These are phyloP conservation scores for Reticulitermes speratus DNA, from an alignment of 1,140 invertebrate genomes.

Conservation along the genomic window DNA sequence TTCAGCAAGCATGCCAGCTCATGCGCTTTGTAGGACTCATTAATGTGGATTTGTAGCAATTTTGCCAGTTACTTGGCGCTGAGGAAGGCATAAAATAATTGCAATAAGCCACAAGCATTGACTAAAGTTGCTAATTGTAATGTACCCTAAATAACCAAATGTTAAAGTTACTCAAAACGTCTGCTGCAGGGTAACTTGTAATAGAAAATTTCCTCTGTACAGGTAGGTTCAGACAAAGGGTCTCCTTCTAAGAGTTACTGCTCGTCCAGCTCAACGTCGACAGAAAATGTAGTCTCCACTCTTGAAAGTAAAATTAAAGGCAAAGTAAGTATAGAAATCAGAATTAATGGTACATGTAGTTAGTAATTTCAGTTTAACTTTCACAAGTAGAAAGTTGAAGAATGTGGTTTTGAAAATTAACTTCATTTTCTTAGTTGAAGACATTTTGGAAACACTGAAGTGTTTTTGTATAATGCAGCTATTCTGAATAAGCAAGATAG, in stretches of 20 bases:
- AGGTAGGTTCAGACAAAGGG: constrained; percentile 55
- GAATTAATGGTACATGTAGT: not conserved
- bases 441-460: no score
- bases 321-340: constrained; percentile 35
- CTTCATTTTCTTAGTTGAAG: no score
- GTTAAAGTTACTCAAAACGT: no score
- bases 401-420: no score
- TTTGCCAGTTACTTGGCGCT: constrained; percentile 13
- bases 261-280: constrained; percentile 61
- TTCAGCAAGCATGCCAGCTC: no score
- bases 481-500: no score
- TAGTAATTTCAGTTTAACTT: not conserved
- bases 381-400: not conserved
- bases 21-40: constrained; percentile 15
- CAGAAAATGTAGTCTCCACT: constrained; percentile 57
- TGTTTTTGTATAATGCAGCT: no score
- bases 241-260: constrained; percentile 60
- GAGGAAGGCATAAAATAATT: not conserved
- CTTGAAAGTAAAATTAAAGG: constrained; percentile 45
- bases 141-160: not conserved
- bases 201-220: constrained; percentile 34
- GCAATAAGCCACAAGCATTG: no score
- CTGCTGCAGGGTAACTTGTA: not conserved
- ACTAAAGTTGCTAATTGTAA: not conserved
- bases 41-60: constrained; percentile 34